Conservation (phyloP, 2,797 vertebrate species). For the Lagorchestes hirsutus region DNA sequence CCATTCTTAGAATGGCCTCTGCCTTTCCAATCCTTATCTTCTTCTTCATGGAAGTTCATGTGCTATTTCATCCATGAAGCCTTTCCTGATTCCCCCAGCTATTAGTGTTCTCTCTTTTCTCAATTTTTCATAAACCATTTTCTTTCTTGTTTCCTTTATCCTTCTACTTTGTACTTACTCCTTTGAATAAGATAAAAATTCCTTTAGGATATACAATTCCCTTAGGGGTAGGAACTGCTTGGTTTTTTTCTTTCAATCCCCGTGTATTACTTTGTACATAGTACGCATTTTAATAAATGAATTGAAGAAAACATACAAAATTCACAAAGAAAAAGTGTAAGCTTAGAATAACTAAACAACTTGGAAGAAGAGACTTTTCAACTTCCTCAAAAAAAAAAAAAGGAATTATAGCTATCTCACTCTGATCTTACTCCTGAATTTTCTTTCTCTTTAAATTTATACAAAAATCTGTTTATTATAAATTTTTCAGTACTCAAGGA, state of each 20-base stretch:
- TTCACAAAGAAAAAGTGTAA: neutral
- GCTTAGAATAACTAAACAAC: neutral
- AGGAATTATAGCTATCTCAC: conserved; percentile 22
- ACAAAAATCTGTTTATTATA: conserved; percentile 31
- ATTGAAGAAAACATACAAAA: neutral
- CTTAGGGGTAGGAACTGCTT: neutral
- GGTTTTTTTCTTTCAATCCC: neutral
- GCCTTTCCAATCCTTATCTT: neutral
- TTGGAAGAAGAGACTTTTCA: neutral
- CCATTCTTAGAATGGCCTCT: neutral
- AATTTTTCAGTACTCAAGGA: conserved; percentile 23
- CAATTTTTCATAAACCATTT: neutral
- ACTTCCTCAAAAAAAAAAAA: neutral
- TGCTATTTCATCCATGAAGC: neutral
- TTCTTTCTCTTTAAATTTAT: conserved; percentile 22
- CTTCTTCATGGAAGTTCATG: neutral
- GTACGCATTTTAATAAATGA: neutral
- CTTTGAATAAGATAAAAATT: neutral
- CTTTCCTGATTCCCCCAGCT: neutral
- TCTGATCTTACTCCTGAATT: conserved; percentile 26
- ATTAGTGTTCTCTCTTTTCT: neutral
- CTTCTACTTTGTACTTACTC: neutral
- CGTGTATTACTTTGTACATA: neutral
- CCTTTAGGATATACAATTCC: no score
- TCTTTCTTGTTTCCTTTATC: neutral